Conservation (phyloP, 2,113 vertebrate genomes). For the Tamias sibiricus region DNA sequence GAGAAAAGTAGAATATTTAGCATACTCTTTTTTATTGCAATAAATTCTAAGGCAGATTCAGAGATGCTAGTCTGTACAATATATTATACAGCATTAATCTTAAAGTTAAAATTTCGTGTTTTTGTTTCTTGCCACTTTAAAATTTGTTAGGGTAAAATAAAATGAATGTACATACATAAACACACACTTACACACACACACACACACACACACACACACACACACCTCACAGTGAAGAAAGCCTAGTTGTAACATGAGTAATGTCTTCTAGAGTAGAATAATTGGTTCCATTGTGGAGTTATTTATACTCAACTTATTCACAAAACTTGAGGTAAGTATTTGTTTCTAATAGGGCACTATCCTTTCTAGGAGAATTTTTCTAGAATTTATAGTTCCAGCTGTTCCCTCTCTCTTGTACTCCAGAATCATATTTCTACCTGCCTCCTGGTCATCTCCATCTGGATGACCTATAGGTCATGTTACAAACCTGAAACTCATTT, state of each 20-base stretch:
- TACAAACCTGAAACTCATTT: background rate
- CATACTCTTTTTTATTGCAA: background rate
- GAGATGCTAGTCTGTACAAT: background rate
- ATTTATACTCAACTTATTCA: conserved; percentile 11
- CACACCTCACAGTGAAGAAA: background rate
- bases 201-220: background rate
- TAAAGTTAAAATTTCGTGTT: background rate
- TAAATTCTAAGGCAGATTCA: conserved; percentile 10
- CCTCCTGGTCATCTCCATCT: background rate
- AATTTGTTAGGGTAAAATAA: background rate
- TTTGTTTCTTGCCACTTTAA: conserved; percentile 5
- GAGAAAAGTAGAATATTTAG: conserved; percentile 41
- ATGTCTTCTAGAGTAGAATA: background rate
- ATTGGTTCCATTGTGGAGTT: background rate
- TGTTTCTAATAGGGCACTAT: background rate
- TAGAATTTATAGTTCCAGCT: background rate
- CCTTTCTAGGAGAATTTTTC: background rate
- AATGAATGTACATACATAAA: background rate
- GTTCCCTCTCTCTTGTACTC: background rate
- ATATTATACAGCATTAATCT: background rate
- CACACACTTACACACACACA: background rate
- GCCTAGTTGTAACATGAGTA: background rate
- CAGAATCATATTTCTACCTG: background rate
- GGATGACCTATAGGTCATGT: background rate
- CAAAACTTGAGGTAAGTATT: background rate